These are phyloP conservation scores for Tokudaia tokunoshimensis DNA, from an alignment of 2,797 vertebrate species.

Conservation along the genomic window DNA sequence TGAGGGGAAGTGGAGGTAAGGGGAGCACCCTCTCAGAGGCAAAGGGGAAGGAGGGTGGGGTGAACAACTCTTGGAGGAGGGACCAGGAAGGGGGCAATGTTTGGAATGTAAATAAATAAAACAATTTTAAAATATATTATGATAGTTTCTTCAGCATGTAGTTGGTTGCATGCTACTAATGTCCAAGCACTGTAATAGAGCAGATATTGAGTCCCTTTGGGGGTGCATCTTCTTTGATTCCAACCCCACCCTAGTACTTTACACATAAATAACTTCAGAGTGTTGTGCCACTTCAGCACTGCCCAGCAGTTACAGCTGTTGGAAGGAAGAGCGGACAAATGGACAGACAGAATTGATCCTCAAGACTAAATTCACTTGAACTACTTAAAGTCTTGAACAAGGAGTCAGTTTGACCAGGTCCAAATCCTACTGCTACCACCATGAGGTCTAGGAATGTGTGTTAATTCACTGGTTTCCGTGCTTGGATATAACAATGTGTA, in stretches of 20 bases:
- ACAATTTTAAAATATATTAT: not conserved
- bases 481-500: not conserved
- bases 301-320: not conserved
- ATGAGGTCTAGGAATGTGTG: not conserved
- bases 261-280: not conserved
- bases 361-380: not conserved
- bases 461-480: not conserved
- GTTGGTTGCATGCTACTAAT: not conserved
- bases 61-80: not conserved
- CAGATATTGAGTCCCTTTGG: not conserved
- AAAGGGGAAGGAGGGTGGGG: not conserved
- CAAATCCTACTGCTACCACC: not conserved
- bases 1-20: not conserved
- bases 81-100: not conserved
- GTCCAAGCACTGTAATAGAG: no score
- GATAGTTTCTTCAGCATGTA: not conserved
- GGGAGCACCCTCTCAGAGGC: not conserved
- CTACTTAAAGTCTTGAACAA: not conserved
- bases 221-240: not conserved
- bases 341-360: not conserved
- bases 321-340: not conserved
- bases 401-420: not conserved
- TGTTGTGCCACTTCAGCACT: not conserved
- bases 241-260: not conserved
- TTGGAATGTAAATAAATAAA: not conserved